Evolutionary conservation across 2,797 vertebrate genomes (phyloP), one percentile per base, ranked within the genome.

Genomic region (Acrocephalus scirpaceus): DNA sequence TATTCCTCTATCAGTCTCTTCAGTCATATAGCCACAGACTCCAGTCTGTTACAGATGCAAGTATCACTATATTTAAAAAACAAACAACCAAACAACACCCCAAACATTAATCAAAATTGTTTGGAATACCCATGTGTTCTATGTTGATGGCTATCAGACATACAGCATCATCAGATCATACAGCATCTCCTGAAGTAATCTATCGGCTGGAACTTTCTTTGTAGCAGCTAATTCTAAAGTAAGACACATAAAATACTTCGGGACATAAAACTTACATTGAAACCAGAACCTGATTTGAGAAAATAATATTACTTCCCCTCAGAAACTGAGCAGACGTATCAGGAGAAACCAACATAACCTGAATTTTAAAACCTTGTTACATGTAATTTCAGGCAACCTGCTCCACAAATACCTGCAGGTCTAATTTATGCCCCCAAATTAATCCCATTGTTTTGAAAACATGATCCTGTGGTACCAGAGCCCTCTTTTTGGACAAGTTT

Each of bases 261-360:
- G 65, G 78, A 93, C 92, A 74, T 67, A 83, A 86, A 91, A 83
- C n/a, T 73, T 67, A 72, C 8, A 72, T 14, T 77, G 38, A 50
- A 86, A 50, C 27, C 57, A 74, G 57, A 83, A 85, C 16, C 27
- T 44, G 38, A 79, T 44, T 92, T 4, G 30, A 83, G 60, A 72
- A 87, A 86, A 77, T 48, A 89, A 25, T n/a, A 64, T 18, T 64
- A 50, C 44, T 71, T 13, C 10, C 48, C 45, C 25, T 38, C 30
- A 77, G 61, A 27, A 93, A 51, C 53, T 60, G 25, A 88, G 30
- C 27, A 66, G 30, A 70, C 14, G 2, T 69, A 64, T 9, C 48
- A 60, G 58, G 18, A 82, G 78, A 95, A 90, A 79, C 8, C 8
- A 77, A 60, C 19, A 81, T 16, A 77, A 73, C 10, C 26, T 48